Evolutionary conservation across 2,797 vertebrate species (phyloP).

Genomic region (Alcedo atthis): DNA sequence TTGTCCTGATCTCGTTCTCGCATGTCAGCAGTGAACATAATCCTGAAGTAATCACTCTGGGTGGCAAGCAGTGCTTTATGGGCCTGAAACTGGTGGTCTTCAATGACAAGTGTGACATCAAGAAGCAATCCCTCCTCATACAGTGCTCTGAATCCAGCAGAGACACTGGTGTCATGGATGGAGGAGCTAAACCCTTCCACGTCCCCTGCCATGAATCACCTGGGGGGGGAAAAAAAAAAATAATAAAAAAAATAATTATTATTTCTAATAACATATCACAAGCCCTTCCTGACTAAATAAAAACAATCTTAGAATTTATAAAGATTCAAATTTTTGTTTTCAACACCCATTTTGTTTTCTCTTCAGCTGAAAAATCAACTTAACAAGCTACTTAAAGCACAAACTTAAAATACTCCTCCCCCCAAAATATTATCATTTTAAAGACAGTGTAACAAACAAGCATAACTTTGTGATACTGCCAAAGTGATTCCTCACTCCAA

Average conservation of each 20-base stretch:
- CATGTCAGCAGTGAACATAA: constrained; percentile 99
- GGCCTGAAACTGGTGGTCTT: constrained; percentile 99
- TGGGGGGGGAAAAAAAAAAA: constrained; percentile 72
- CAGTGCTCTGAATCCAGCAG: constrained; percentile 96
- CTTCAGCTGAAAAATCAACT: constrained; percentile 10
- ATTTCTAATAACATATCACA: constrained; percentile 64
- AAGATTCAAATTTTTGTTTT: neutral
- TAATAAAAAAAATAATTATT: constrained; percentile 66
- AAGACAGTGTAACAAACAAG: neutral
- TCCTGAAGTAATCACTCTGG: constrained; percentile 99
- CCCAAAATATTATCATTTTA: neutral
- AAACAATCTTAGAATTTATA: neutral
- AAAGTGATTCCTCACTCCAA: neutral
- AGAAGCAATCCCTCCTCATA: constrained; percentile 98
- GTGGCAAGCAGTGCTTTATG: constrained; percentile 99
- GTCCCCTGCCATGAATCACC: constrained; percentile 98
- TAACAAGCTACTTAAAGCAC: constrained; percentile 3
- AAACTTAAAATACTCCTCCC: neutral
- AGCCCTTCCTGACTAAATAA: constrained; percentile 42
- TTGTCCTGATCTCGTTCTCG: constrained; percentile 98
- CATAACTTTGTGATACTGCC: neutral
- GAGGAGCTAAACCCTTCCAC: constrained; percentile 99
- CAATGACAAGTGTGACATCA: constrained; percentile 93
- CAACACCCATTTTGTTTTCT: neutral
- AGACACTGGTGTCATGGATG: constrained; percentile 98